phyloP scores from a whole-genome alignment of 2,888 invertebrate species.

The Drosophila infuscata region DNA sequence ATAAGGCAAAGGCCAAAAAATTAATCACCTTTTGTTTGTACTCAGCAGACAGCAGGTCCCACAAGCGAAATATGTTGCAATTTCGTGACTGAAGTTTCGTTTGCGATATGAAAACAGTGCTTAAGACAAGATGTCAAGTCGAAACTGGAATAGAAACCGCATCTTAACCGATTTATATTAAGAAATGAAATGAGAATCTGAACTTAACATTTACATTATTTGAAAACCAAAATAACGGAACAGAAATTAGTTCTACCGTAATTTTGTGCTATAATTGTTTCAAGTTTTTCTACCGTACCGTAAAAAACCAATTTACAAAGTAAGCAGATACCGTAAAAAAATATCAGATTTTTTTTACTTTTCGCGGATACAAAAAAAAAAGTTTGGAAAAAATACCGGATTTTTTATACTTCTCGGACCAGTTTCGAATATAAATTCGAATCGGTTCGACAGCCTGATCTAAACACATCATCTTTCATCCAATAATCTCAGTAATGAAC shows the following conservation, averaged over 20 bases:
- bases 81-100: not conserved
- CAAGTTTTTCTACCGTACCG: not conserved
- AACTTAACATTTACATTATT: not conserved
- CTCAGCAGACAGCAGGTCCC: not conserved
- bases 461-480: not conserved
- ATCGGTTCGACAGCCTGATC: not conserved
- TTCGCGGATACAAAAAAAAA: not conserved
- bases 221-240: not conserved
- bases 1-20: not conserved
- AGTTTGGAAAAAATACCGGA: not conserved
- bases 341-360: not conserved
- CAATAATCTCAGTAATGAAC: not conserved
- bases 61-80: not conserved
- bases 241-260: not conserved
- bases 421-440: not conserved
- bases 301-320: not conserved
- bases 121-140: not conserved
- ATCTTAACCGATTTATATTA: not conserved
- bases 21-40: not conserved
- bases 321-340: too few species aligned
- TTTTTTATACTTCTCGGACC: not conserved
- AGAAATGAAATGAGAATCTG: not conserved
- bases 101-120: not conserved
- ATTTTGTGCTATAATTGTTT: not conserved
- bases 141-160: not conserved